These are phyloP conservation scores for Toxonevra muliebris DNA, from an alignment of 2,888 invertebrate species.

Conservation along the genomic window DNA sequence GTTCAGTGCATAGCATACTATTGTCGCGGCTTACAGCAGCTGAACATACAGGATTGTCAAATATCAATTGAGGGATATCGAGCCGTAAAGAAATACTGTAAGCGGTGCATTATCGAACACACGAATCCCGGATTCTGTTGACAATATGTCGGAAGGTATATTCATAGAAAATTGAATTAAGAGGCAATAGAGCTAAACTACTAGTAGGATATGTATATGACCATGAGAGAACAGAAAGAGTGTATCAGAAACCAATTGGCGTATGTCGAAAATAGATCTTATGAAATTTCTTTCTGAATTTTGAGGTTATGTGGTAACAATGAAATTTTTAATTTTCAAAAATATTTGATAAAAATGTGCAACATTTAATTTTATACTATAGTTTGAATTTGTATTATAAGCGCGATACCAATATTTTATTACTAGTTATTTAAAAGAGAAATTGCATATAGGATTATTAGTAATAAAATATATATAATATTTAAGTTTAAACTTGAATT, in stretches of 20 bases:
- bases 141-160: neutral
- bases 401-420: neutral
- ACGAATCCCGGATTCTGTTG: constrained; percentile 91
- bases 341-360: neutral
- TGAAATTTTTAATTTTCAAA: no score
- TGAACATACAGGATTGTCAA: constrained; percentile 93
- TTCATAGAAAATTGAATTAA: constrained; percentile 3
- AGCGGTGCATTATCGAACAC: constrained; percentile 92
- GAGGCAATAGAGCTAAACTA: neutral
- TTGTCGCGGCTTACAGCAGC: constrained; percentile 86
- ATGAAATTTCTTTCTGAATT: no score
- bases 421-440: neutral
- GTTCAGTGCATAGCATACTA: constrained; percentile 89
- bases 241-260: neutral
- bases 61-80: constrained; percentile 89
- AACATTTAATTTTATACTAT: constrained; percentile 10
- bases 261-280: neutral
- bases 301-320: no score
- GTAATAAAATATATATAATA: constrained; percentile 7
- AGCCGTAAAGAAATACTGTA: constrained; percentile 92
- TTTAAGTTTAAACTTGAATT: constrained; percentile 11
- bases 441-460: neutral
- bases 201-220: no score
- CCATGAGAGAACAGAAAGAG: neutral
- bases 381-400: neutral